Percentiles rank a stretch among this genome's conserved stretches.
These are phyloP conservation scores for Telmatochromis sp. DNA, from an alignment of 2,113 vertebrate species.

Conservation along the genomic window DNA sequence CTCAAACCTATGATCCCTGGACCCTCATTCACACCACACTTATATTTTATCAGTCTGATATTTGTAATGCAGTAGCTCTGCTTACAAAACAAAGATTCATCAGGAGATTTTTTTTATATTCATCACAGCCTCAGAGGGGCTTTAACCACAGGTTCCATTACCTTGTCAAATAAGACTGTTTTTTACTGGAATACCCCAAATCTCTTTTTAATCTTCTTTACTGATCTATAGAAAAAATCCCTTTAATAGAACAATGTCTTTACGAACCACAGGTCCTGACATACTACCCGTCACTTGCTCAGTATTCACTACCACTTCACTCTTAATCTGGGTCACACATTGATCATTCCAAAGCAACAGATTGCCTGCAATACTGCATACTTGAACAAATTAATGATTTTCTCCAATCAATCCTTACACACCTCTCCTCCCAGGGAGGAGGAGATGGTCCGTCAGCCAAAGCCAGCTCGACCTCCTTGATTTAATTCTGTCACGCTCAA, in stretches of 20 bases:
- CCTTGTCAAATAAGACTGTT: background rate
- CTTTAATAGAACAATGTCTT: background rate
- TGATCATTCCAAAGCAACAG: slow-evolving; percentile 34
- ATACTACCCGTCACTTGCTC: background rate
- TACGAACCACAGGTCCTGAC: background rate
- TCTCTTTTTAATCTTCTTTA: background rate
- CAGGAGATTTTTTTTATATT: background rate
- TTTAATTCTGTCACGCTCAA: slow-evolving; percentile 19
- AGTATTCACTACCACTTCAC: background rate
- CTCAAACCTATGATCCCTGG: background rate
- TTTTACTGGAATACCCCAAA: background rate
- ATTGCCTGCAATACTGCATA: slow-evolving; percentile 35
- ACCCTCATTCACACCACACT: background rate
- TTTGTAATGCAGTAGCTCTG: background rate
- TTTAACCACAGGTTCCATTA: background rate
- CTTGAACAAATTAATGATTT: slow-evolving; percentile 51
- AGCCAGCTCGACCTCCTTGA: slow-evolving; percentile 10
- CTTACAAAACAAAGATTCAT: background rate
- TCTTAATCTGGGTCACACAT: slow-evolving; percentile 39
- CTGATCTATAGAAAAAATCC: background rate
- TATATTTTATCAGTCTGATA: background rate
- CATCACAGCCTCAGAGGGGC: background rate
- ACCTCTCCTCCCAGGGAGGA: slow-evolving; percentile 32
- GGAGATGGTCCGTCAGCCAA: slow-evolving; percentile 19
- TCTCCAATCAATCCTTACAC: slow-evolving; percentile 35